These are phyloP conservation scores for Gadopsis bispinosus DNA, from an alignment of 2,797 vertebrate species.

Conservation along the genomic window DNA sequence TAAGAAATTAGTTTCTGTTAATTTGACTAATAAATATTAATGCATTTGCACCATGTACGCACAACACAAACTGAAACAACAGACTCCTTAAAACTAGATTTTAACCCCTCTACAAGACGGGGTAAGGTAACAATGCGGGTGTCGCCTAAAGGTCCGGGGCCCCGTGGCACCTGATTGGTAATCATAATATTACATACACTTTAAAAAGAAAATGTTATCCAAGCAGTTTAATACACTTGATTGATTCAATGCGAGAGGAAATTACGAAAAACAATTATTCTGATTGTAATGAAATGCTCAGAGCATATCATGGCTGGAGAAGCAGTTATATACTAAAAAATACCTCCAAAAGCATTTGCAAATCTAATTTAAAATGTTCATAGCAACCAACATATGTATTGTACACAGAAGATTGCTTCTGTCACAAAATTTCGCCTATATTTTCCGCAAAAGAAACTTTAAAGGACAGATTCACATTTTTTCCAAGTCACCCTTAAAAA, in stretches of 20 bases:
- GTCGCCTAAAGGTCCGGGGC: not conserved
- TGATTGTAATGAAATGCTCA: not conserved
- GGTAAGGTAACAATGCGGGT: not conserved
- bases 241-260: not conserved
- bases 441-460: not conserved
- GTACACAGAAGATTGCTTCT: not conserved
- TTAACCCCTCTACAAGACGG: not conserved
- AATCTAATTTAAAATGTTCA: not conserved
- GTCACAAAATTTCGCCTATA: not conserved
- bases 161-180: not conserved
- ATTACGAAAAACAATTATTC: too few species aligned
- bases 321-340: not conserved
- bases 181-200: not conserved
- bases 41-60: not conserved
- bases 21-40: not conserved
- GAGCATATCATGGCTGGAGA: not conserved
- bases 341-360: not conserved
- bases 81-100: not conserved
- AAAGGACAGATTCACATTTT: not conserved
- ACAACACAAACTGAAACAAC: not conserved
- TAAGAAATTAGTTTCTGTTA: not conserved
- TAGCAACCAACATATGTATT: not conserved
- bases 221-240: not conserved
- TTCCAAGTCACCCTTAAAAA: not conserved
- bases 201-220: not conserved